Conservation (phyloP, 2,888 invertebrate genomes). For the Lasioglossum figueresi region DNA sequence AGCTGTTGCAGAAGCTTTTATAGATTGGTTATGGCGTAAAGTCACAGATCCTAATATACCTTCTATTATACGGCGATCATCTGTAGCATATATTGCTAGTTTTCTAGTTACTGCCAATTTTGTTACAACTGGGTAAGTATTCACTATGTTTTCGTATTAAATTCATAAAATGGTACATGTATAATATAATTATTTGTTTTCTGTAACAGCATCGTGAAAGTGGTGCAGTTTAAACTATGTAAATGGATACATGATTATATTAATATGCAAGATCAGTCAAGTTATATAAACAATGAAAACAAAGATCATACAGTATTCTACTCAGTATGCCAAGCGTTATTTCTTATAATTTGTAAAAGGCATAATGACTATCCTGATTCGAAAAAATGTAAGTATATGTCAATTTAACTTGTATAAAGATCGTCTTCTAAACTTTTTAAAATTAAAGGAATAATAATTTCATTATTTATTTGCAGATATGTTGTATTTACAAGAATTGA, state of each 20-base stretch:
- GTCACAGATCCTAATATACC: constrained; percentile 88
- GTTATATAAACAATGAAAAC: constrained; percentile 86
- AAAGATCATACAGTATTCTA: constrained; percentile 95
- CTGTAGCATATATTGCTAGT: constrained; percentile 91
- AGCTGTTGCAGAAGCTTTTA: constrained; percentile 87
- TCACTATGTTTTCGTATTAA: neutral
- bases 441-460: constrained; percentile 17
- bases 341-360: constrained; percentile 96
- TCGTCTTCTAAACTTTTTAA: neutral
- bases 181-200: constrained; percentile 13
- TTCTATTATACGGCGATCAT: constrained; percentile 88
- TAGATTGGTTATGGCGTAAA: constrained; percentile 90
- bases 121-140: constrained; percentile 86
- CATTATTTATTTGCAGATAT: constrained; percentile 87
- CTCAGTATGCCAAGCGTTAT: constrained; percentile 95
- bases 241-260: constrained; percentile 95
- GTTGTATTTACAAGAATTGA: constrained; percentile 91
- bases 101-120: constrained; percentile 89
- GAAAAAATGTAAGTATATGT: constrained; percentile 85
- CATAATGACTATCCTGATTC: constrained; percentile 92
- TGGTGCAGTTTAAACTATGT: constrained; percentile 88
- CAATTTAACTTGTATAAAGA: constrained; percentile 13
- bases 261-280: constrained; percentile 87
- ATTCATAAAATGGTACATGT: neutral
- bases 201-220: constrained; percentile 85